Conservation (phyloP, 2,888 invertebrate genomes). For the Achlya flavicornis region DNA sequence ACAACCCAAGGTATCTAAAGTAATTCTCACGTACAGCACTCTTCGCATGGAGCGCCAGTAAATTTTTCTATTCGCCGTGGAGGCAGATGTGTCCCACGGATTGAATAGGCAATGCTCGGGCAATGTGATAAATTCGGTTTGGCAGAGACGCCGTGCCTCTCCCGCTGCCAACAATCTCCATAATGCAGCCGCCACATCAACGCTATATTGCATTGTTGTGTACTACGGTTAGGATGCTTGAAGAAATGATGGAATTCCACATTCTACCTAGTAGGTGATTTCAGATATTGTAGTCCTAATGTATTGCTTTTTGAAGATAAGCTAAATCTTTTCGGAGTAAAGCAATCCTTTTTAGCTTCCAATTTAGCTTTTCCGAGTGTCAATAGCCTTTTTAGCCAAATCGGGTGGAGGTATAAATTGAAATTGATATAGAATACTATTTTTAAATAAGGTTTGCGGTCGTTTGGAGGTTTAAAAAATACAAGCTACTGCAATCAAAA, state of each 20-base stretch:
- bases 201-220: constrained; percentile 63
- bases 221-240: constrained; percentile 15
- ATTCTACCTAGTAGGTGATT: background rate
- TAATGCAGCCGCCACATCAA: constrained; percentile 65
- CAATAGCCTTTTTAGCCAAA: too few relatives aligned
- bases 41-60: constrained; percentile 29
- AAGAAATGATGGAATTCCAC: background rate
- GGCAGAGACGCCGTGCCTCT: constrained; percentile 57
- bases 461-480: too few relatives aligned
- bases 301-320: background rate
- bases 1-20: too few relatives aligned
- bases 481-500: too few relatives aligned
- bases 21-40: constrained; percentile 13
- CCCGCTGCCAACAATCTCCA: constrained; percentile 68
- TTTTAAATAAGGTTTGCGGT: too few relatives aligned
- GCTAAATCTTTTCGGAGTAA: too few relatives aligned
- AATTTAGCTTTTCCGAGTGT: too few relatives aligned
- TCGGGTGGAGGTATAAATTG: too few relatives aligned
- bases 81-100: constrained; percentile 73
- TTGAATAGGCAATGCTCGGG: constrained; percentile 78
- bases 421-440: too few relatives aligned
- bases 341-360: too few relatives aligned
- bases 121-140: constrained; percentile 80
- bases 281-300: background rate
- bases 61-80: constrained; percentile 61